Conservation (phyloP, 2,797 vertebrate species). For the Syndactyla subalaris region DNA sequence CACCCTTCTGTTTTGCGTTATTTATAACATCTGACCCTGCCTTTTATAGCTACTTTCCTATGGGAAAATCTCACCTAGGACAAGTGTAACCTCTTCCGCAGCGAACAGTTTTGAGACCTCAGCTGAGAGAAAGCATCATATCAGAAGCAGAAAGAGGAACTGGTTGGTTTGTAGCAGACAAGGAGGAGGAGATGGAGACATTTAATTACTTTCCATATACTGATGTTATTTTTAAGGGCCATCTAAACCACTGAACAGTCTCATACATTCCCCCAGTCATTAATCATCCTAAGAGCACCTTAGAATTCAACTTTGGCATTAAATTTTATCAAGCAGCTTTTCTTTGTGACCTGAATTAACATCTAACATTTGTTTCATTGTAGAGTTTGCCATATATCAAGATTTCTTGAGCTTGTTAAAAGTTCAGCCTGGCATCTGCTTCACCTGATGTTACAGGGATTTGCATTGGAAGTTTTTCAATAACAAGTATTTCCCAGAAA, state of each 20-base stretch:
- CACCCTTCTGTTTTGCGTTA: neutral
- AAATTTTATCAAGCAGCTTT: neutral
- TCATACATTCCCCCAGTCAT: neutral
- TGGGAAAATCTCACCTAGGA: neutral
- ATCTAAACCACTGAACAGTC: neutral
- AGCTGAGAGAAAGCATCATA: neutral
- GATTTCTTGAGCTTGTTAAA: neutral
- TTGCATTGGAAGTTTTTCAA: neutral
- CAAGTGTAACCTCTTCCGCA: neutral
- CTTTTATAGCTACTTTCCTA: neutral
- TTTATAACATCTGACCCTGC: neutral
- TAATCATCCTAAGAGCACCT: neutral
- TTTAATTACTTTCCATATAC: neutral
- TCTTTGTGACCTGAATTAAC: neutral
- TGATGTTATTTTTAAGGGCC: neutral
- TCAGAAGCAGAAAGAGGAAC: neutral
- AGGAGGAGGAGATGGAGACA: neutral
- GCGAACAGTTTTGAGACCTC: neutral
- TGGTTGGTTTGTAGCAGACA: neutral
- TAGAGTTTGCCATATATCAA: neutral
- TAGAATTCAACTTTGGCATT: conserved; percentile 1
- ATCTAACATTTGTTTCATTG: neutral
- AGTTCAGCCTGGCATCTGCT: neutral
- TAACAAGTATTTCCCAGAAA: neutral
- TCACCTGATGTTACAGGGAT: neutral